Evolutionary conservation across 2,888 invertebrate genomes (phyloP), one percentile per base, ranked within the genome.

Genomic region (Ischnura elegans): DNA sequence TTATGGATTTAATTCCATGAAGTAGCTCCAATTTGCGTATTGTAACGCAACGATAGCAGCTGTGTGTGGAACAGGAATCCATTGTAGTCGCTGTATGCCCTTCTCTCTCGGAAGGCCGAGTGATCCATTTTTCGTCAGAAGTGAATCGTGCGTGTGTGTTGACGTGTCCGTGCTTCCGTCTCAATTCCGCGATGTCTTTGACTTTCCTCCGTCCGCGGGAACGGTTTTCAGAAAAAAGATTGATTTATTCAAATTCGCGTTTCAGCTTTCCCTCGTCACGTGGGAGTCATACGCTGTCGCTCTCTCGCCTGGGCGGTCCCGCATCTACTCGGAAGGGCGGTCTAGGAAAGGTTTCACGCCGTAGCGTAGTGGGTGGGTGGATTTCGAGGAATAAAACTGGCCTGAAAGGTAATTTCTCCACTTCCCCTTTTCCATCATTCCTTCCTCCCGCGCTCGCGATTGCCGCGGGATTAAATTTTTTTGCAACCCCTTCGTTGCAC

Each of bases 341-440:
- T 5, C 29, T 47, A 29, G 55, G 47, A 29, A 19, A 51, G 87
- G n/a, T 51, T 29, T 21, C 6, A 46, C 16, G 87, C 43, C 16
- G 61, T 1, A 36, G 76, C 36, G 29, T 61, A 21, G 61, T 76
- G 76, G 76, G 76, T 76, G 76, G 76, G 10, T 25, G 36, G 29
- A 36, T 36, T 76, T 76, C 76, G 76, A 76, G 76, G 76, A 76
- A 76, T 76, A 25, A 25, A 25, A n/a, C 25, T 42, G 87, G n/a
- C n/a, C 87, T 55, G 87, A 66, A 90, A 90, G 90, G 55, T 66
- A 90, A 66, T 90, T 90, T 90, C 90, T 90, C 90, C 86, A 42
- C 42, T 10, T 42, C 85, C 43, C 85, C 85, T 19, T 10, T 10
- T 8, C 84, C 29, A 13, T 21, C 86, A 25, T 46, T 45, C 21